Evolutionary conservation across 2,113 vertebrate genomes (phyloP).

Genomic region (Anoura caudifer): DNA sequence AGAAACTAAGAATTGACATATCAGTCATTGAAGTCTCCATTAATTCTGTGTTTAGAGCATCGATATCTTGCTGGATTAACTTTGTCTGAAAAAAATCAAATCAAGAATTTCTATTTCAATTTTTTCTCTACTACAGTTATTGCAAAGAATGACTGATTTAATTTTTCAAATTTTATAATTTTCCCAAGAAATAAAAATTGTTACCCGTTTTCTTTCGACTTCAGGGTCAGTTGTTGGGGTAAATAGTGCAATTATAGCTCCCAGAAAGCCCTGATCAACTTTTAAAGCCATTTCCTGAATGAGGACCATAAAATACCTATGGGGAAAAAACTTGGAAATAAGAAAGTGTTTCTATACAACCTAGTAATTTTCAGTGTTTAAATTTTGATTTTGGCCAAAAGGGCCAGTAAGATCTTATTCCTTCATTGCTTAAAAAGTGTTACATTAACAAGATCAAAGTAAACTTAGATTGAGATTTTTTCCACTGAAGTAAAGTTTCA

Average conservation of each 20-base stretch:
- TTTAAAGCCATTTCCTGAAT: constrained; percentile 99
- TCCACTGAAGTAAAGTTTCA: background rate
- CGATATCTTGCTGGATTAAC: constrained; percentile 89
- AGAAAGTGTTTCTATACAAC: background rate
- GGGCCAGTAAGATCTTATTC: background rate
- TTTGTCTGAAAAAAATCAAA: constrained; percentile 80
- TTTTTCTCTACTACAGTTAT: background rate
- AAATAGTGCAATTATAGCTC: constrained; percentile 86
- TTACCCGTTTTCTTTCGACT: constrained; percentile 87
- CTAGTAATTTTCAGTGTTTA: background rate
- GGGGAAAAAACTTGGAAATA: background rate
- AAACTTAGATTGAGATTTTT: background rate
- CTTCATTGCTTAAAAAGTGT: background rate
- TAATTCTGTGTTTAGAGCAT: constrained; percentile 87
- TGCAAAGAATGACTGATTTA: background rate
- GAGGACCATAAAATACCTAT: constrained; percentile 98
- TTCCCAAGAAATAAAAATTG: background rate
- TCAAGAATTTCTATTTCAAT: constrained; percentile 27
- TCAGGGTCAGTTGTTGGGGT: constrained; percentile 84
- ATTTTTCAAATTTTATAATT: background rate
- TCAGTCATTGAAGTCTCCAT: constrained; percentile 91
- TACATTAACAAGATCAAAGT: background rate
- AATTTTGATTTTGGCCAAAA: background rate
- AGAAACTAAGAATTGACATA: constrained; percentile 91
- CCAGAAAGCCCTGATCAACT: constrained; percentile 95